These are phyloP conservation scores for Uloborus plumipes DNA, from an alignment of 2,888 invertebrate species.

Conservation along the genomic window DNA sequence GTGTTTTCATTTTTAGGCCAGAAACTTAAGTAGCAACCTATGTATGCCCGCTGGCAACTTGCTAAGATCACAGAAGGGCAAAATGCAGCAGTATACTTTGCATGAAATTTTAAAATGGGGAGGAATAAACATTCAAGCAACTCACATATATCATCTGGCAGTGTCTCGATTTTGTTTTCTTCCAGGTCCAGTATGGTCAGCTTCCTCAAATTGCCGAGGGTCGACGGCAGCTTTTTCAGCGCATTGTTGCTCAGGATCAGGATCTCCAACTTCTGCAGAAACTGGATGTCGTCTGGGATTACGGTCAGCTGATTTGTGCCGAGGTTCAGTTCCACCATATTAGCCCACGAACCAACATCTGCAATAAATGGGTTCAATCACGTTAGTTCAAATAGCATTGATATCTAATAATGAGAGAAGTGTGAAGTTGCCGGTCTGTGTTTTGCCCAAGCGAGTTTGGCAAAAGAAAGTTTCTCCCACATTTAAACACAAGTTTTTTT, in stretches of 20 bases:
- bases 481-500: too few relatives aligned
- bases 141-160: conserved; percentile 93
- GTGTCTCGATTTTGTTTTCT: conserved; percentile 95
- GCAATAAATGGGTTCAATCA: conserved; percentile 40
- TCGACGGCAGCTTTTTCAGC: conserved; percentile 90
- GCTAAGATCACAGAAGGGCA: too few relatives aligned
- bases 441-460: too few relatives aligned
- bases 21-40: too few relatives aligned
- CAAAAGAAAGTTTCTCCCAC: too few relatives aligned
- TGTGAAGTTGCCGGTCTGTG: too few relatives aligned
- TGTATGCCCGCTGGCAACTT: too few relatives aligned
- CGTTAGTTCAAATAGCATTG: background rate
- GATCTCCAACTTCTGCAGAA: conserved; percentile 92
- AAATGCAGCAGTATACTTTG: too few relatives aligned
- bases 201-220: conserved; percentile 94
- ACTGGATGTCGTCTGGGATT: conserved; percentile 97
- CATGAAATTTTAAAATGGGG: too few relatives aligned
- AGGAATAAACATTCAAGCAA: background rate
- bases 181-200: conserved; percentile 95
- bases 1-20: too few relatives aligned
- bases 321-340: conserved; percentile 98
- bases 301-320: conserved; percentile 97
- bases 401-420: too few relatives aligned
- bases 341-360: conserved; percentile 97
- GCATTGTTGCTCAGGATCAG: conserved; percentile 96